These are phyloP conservation scores for Rhyacichthys aspro DNA, from an alignment of 2,797 vertebrate species.

Conservation along the genomic window DNA sequence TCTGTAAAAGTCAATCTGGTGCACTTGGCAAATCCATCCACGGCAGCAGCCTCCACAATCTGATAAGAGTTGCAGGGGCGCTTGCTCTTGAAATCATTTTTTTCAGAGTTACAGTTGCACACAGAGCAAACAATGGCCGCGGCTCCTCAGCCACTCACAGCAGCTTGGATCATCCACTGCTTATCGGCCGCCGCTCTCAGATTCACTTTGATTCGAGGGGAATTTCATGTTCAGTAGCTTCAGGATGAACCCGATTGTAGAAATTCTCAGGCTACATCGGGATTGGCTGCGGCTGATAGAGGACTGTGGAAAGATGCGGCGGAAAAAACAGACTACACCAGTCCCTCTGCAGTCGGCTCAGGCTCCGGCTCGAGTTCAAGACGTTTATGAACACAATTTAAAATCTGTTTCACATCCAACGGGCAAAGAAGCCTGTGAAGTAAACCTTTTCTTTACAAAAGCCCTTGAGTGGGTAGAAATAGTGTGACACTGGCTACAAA, in stretches of 20 bases:
- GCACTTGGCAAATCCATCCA: slow-evolving; percentile 79
- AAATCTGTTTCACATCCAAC: too few species aligned
- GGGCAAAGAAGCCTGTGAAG: too few species aligned
- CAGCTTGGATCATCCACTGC: slow-evolving; percentile 71
- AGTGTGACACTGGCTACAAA: too few species aligned
- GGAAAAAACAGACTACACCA: slow-evolving; percentile 7
- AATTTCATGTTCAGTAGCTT: slow-evolving; percentile 68
- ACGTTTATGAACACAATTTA: background rate
- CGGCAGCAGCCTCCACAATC: slow-evolving; percentile 73
- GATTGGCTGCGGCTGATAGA: slow-evolving; percentile 53
- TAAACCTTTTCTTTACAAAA: too few species aligned
- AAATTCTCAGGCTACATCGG: slow-evolving; percentile 57
- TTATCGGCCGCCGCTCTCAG: slow-evolving; percentile 63
- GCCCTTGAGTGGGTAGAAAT: too few species aligned
- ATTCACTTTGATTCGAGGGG: slow-evolving; percentile 70
- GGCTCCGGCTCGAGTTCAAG: background rate
- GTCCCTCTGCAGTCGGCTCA: background rate
- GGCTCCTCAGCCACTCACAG: slow-evolving; percentile 61
- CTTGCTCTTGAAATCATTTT: slow-evolving; percentile 75
- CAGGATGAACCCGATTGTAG: slow-evolving; percentile 62
- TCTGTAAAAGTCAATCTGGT: slow-evolving; percentile 81
- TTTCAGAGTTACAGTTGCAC: slow-evolving; percentile 65
- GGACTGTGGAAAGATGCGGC: slow-evolving; percentile 18
- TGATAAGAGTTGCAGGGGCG: slow-evolving; percentile 77
- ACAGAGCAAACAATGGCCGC: slow-evolving; percentile 69